Conservation (phyloP, 2,888 invertebrate genomes). For the Aspidiotus destructor region DNA sequence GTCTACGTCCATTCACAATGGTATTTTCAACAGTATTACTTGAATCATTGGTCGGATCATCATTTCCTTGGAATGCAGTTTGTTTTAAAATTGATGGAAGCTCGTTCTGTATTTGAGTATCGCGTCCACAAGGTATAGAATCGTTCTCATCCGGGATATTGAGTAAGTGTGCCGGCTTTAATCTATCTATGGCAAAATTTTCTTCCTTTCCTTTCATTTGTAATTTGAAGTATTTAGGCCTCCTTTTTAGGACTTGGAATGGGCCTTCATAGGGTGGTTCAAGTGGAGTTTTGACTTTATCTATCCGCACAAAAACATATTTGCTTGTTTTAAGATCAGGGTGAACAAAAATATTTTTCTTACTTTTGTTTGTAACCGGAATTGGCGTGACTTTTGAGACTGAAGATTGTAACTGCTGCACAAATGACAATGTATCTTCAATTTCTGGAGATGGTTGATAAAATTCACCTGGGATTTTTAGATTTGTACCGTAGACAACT, state of each 20-base stretch:
- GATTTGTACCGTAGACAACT: not conserved
- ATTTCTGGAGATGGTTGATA: not conserved
- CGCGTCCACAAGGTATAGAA: too few relatives aligned
- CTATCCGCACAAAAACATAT: not conserved
- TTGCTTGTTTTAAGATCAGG: not conserved
- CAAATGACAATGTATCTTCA: not conserved
- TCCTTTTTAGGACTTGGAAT: not conserved
- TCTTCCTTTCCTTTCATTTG: not conserved
- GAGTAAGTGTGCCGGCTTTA: not conserved
- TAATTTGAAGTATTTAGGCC: not conserved
- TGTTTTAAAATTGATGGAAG: too few relatives aligned
- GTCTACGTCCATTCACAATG: too few relatives aligned
- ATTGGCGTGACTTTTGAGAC: not conserved
- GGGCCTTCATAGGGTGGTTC: too few relatives aligned
- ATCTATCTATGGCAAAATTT: not conserved
- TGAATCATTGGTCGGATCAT: too few relatives aligned
- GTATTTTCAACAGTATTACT: too few relatives aligned
- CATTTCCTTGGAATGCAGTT: too few relatives aligned
- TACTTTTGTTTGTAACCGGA: not conserved
- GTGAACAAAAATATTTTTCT: conserved; percentile 7
- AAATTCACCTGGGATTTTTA: conserved; percentile 1
- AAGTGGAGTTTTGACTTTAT: not conserved
- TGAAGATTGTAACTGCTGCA: not conserved
- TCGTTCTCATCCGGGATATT: not conserved
- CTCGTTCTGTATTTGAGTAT: too few relatives aligned